phyloP scores from a whole-genome alignment of 2,888 invertebrate species.

The Drosophila prolongata region DNA sequence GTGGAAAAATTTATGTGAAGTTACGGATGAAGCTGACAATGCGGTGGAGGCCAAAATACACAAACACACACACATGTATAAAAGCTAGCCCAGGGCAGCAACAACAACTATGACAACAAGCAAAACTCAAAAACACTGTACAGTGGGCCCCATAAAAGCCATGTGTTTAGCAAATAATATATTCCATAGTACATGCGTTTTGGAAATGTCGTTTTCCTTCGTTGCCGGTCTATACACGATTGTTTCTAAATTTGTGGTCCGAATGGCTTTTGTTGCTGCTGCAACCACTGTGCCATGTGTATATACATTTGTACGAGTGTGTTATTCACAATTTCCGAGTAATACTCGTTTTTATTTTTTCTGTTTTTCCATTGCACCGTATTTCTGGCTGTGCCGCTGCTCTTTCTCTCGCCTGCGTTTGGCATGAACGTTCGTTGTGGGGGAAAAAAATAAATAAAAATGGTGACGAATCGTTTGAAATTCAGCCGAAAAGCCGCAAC shows the following conservation, averaged over 20 bases:
- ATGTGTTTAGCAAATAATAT: slow-evolving; percentile 23
- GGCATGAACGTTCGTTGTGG: slow-evolving; percentile 37
- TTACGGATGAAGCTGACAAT: slow-evolving; percentile 46
- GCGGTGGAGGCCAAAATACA: slow-evolving; percentile 64
- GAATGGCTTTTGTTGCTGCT: slow-evolving; percentile 11
- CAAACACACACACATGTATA: slow-evolving; percentile 24
- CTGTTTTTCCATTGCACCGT: slow-evolving; percentile 36
- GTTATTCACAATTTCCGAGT: slow-evolving; percentile 77
- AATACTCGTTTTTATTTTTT: slow-evolving; percentile 69
- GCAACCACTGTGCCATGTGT: slow-evolving; percentile 44
- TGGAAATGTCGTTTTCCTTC: slow-evolving; percentile 22
- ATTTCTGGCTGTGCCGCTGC: slow-evolving; percentile 23
- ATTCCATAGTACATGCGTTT: neutral
- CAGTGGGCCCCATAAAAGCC: slow-evolving; percentile 19
- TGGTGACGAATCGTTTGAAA: slow-evolving; percentile 70
- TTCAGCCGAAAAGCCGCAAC: slow-evolving; percentile 35
- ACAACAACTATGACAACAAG: slow-evolving; percentile 41
- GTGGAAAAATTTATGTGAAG: slow-evolving; percentile 43
- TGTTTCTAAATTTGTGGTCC: slow-evolving; percentile 9
- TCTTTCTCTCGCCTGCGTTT: slow-evolving; percentile 24
- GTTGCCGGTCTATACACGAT: slow-evolving; percentile 35
- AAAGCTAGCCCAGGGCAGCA: slow-evolving; percentile 56
- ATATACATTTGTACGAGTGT: slow-evolving; percentile 34
- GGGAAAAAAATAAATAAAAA: slow-evolving; percentile 45
- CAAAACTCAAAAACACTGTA: slow-evolving; percentile 19